Base-by-base conservation (phyloP, 2,888 invertebrate species). In the Helicoverpa assulta region DNA sequence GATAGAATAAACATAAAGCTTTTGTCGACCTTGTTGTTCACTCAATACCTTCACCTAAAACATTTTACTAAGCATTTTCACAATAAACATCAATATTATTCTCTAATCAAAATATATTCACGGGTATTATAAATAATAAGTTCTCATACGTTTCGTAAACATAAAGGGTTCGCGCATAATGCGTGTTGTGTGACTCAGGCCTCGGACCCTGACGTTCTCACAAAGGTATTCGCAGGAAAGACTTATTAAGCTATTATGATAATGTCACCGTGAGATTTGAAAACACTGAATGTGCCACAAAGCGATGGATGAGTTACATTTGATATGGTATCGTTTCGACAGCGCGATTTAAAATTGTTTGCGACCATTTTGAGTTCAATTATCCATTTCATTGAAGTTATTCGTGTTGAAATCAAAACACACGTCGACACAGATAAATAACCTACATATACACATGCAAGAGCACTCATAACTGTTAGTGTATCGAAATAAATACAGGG, bases 381-480 rank as follows among this genome's bases (percentile, higher is more conserved):
- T 92, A 91, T 88, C 83, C 85, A 82, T 88, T 90, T 91, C 87
- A 90, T 89, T 89, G 87, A 90, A 88, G 89, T 83, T 86, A 88
- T 85, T 89, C 86, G 87, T 88, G 88, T 81, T 84, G 82, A 80
- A 86, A 86, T 88, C 87, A 89, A 89, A 91, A 92, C 92, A 90
- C 86, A 89, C 83, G 90, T 90, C 92, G 95, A 88, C 95, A 92
- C 91, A 94, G 93, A 95, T 92, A 94, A 89, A 85, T 92, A 93
- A 92, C 94, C 95, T 92, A 94, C 94, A 92, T 94, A 85, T 86
- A 86, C 85, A 90, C 94, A 94, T 92, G 92, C 93, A 93, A 94
- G 93, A 94, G 93, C 89, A 90, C 89, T 92, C 88, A 91, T 94
- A 94, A 94, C 94, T 94, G 94, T 95, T 89, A 89, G 91, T 88